These are phyloP conservation scores for Huso huso DNA, from an alignment of 2,797 vertebrate species.

Conservation along the genomic window DNA sequence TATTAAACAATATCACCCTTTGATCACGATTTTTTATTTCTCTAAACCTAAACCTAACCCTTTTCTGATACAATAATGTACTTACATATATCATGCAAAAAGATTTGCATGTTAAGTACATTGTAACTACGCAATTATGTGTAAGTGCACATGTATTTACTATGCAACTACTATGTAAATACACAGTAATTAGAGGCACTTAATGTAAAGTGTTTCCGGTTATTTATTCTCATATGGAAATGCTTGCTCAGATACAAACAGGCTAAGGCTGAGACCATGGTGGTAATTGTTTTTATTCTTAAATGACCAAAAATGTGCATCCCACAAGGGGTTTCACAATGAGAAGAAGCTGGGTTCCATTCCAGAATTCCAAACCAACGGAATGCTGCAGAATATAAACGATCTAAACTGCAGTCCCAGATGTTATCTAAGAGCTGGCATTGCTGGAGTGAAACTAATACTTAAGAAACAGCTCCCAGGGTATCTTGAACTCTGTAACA, in stretches of 20 bases:
- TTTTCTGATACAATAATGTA: too few species aligned
- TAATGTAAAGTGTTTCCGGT: not conserved
- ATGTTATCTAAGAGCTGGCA: slow-evolving; percentile 17
- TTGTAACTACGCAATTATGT: too few species aligned
- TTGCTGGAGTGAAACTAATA: slow-evolving; percentile 12
- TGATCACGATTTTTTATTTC: too few species aligned
- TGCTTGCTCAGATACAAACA: slow-evolving; percentile 1
- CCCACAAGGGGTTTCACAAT: slow-evolving; percentile 16
- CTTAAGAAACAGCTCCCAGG: slow-evolving; percentile 16
- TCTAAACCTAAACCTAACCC: too few species aligned
- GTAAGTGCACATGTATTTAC: too few species aligned
- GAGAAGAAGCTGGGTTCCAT: slow-evolving; percentile 4
- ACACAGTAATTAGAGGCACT: too few species aligned
- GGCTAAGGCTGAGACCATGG: slow-evolving; percentile 13
- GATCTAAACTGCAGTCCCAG: slow-evolving; percentile 17
- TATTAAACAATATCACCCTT: too few species aligned
- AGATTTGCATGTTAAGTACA: too few species aligned
- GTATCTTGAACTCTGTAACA: slow-evolving; percentile 10
- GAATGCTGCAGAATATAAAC: slow-evolving; percentile 11
- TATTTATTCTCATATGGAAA: slow-evolving; percentile 8
- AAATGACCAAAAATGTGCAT: slow-evolving; percentile 21
- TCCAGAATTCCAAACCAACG: slow-evolving; percentile 2
- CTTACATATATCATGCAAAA: too few species aligned
- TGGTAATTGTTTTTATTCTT: slow-evolving; percentile 15
- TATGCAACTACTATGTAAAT: too few species aligned